These are phyloP conservation scores for Cenopis cana DNA, from an alignment of 2,888 invertebrate species.

Conservation along the genomic window DNA sequence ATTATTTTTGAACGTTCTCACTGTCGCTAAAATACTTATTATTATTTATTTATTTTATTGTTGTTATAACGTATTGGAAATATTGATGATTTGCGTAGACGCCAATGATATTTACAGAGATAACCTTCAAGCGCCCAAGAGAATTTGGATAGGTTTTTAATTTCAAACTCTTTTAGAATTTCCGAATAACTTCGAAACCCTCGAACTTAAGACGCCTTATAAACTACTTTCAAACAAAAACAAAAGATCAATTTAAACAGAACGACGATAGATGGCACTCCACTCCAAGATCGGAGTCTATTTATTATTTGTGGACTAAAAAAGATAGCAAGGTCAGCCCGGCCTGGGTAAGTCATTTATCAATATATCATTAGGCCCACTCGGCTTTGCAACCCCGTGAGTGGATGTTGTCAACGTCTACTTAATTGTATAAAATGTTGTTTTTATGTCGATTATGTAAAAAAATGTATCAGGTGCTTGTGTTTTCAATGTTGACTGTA, in stretches of 20 bases:
- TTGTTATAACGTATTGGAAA: no score
- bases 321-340: slow-evolving; percentile 48
- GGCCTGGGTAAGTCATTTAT: slow-evolving; percentile 47
- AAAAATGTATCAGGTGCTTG: background rate
- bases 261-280: slow-evolving; percentile 33
- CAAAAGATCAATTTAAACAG: slow-evolving; percentile 23
- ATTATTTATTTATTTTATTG: no score
- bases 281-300: slow-evolving; percentile 10
- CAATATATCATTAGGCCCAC: slow-evolving; percentile 50
- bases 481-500: no score
- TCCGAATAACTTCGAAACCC: slow-evolving; percentile 12
- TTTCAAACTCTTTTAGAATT: background rate
- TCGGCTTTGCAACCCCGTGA: slow-evolving; percentile 29
- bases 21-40: no score
- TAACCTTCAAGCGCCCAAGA: background rate
- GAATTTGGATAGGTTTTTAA: background rate
- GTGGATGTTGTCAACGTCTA: slow-evolving; percentile 25
- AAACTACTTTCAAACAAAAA: slow-evolving; percentile 26
- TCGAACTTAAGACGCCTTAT: slow-evolving; percentile 22
- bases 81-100: background rate
- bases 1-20: no score
- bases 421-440: background rate
- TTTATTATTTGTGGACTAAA: slow-evolving; percentile 44
- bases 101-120: background rate
- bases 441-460: background rate